Evolutionary conservation across 2,797 vertebrate genomes (phyloP), one percentile per base, ranked within the genome.

Genomic region (Thunnus albacares): DNA sequence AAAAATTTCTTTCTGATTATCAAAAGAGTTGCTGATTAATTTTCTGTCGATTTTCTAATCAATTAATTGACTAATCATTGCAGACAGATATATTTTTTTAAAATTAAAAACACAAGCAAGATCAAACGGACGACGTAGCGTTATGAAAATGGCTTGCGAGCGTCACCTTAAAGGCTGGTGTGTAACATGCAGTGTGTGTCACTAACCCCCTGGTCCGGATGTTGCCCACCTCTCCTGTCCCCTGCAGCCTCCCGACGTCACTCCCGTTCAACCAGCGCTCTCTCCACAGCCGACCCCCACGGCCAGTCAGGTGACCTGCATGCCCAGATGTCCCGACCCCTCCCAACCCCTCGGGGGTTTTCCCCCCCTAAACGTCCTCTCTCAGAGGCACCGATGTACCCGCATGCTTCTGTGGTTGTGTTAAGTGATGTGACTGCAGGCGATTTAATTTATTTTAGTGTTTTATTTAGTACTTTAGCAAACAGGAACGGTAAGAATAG

Each of bases 241-340:
- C 96, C 96, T 93, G 59, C 97, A 99, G 98, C 97, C 93, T 99
- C 98, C 96, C 97, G 98, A 97, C 98, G 98, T 91, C 98, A 99
- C 96, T 99, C 98, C 95, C 98, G 98, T 90, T 99, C 98, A 93
- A 99, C 98, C 97, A 99, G 98, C 87, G 98, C 98, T 89, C 97
- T 99, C 90, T 97, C 98, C 96, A 96, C 98, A 93, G 95, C 97
- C 89, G 98, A 99, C 92, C 97, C 97, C 94, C 96, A 97, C 93
- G 95, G 98, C 96, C 98, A 98, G 97, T 97, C 98, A 99, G 98
- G 98, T 99, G 98, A 99, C 96, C 96, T 97, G 97, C 98, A 98
- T 98, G 97, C 9, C 80, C 88, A 64, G 68, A 68, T 69, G 56
- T 10, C 79, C 70, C n/a, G n/a, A 38, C 49, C 38, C 45, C 43